Conservation (phyloP, 2,113 vertebrate species). For the Todiramphus chloris region DNA sequence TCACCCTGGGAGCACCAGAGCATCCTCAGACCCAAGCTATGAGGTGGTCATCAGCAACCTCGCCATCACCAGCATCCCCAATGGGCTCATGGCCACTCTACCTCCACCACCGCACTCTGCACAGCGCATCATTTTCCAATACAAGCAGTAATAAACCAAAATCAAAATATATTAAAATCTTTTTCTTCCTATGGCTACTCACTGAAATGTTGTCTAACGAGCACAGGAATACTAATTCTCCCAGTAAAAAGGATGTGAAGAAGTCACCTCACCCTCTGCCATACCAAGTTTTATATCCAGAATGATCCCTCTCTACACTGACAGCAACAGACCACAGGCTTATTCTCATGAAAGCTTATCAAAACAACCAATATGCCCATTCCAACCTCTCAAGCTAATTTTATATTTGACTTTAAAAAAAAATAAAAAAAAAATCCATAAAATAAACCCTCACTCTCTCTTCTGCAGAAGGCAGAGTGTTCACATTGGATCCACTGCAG, state of each 20-base stretch:
- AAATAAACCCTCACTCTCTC: not conserved
- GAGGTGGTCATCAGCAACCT: not conserved
- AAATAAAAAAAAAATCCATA: not conserved
- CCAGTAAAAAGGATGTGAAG: not conserved
- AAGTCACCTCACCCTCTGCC: not conserved
- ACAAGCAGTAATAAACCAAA: not conserved
- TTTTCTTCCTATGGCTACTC: not conserved
- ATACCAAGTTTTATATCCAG: not conserved
- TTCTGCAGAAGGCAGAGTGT: not conserved
- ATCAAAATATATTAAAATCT: not conserved
- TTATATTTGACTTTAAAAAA: fast-evolving
- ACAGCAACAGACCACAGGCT: not conserved
- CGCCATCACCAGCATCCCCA: fast-evolving
- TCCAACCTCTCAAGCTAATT: not conserved
- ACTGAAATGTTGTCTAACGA: not conserved
- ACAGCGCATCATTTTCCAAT: not conserved
- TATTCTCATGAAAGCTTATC: not conserved
- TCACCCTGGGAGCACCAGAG: not conserved
- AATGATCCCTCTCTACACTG: not conserved
- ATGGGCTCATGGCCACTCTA: not conserved
- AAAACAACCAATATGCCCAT: not conserved
- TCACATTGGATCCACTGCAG: fast-evolving
- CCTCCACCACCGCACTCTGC: not conserved
- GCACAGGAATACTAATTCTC: not conserved
- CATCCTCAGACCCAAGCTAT: not conserved